Conservation (phyloP, 1,140 invertebrate species). For the Gyrodactylus bullatarudis region DNA sequence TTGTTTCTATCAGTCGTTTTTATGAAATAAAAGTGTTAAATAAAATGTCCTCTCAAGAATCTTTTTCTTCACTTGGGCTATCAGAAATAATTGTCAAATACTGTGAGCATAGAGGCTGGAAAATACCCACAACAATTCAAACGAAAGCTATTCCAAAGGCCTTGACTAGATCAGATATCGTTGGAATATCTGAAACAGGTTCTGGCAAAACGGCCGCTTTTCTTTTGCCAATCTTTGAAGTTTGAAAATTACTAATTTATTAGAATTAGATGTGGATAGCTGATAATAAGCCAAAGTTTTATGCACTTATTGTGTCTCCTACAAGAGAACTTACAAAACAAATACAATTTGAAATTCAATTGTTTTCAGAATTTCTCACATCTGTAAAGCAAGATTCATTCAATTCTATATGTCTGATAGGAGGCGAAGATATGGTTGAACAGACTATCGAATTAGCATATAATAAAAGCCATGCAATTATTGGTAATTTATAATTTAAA, state of each 20-base stretch:
- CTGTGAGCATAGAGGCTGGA: conserved; percentile 68
- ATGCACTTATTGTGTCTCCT: background rate
- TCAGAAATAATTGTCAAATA: conserved; percentile 34
- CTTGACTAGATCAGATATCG: conserved; percentile 52
- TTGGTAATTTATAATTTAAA: background rate
- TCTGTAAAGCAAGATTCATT: background rate
- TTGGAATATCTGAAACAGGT: conserved; percentile 78
- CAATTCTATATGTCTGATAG: background rate
- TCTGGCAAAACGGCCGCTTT: conserved; percentile 92
- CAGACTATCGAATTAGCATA: background rate
- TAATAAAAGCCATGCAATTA: background rate
- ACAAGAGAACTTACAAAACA: background rate
- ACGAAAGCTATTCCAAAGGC: conserved; percentile 57
- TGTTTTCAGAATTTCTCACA: background rate
- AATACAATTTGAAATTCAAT: background rate
- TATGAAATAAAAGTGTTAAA: too few relatives aligned
- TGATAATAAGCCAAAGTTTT: background rate
- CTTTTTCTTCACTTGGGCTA: background rate
- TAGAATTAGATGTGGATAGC: background rate
- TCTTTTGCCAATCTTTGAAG: conserved; percentile 48
- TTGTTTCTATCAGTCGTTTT: too few relatives aligned
- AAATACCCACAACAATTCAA: conserved; percentile 62
- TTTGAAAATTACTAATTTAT: background rate
- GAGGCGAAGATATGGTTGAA: background rate
- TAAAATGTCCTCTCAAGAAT: background rate